These are phyloP conservation scores for Gymnocephalus cernua DNA, from an alignment of 2,113 vertebrate species.

Conservation along the genomic window DNA sequence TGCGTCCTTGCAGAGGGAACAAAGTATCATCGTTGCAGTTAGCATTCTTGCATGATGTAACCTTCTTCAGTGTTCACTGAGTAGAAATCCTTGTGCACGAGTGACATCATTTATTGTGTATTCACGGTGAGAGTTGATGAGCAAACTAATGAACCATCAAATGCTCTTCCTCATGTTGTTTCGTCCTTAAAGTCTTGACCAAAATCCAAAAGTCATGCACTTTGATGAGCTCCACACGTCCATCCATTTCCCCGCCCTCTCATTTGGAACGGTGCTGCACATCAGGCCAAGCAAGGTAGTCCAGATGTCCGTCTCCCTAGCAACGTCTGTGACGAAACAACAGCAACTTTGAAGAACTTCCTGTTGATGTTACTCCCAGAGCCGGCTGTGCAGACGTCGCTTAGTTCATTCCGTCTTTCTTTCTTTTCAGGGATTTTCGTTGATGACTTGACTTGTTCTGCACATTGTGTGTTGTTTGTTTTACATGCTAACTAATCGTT, in stretches of 20 bases:
- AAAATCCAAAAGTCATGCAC: neutral
- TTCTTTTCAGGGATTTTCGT: neutral
- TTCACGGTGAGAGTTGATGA: conserved; percentile 21
- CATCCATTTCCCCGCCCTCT: neutral
- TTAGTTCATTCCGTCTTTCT: neutral
- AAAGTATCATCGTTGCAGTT: conserved; percentile 53
- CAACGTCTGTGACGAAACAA: neutral
- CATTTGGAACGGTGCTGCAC: neutral
- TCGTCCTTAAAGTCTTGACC: neutral
- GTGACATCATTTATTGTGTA: conserved; percentile 17
- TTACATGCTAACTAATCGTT: neutral
- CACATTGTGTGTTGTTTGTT: neutral
- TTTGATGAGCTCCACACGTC: neutral
- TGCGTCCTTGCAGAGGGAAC: conserved; percentile 68
- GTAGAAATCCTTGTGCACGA: conserved; percentile 28
- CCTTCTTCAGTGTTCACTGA: neutral
- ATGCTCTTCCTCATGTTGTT: conserved; percentile 3
- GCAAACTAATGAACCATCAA: conserved; percentile 6
- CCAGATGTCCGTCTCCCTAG: neutral
- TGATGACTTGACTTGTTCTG: neutral
- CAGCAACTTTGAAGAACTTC: neutral
- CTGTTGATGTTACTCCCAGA: neutral
- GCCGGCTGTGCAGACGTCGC: neutral
- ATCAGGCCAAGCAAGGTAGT: neutral
- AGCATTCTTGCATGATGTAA: conserved; percentile 49